Conservation (phyloP, 1,140 invertebrate genomes). For the Drosophila asahinai region DNA sequence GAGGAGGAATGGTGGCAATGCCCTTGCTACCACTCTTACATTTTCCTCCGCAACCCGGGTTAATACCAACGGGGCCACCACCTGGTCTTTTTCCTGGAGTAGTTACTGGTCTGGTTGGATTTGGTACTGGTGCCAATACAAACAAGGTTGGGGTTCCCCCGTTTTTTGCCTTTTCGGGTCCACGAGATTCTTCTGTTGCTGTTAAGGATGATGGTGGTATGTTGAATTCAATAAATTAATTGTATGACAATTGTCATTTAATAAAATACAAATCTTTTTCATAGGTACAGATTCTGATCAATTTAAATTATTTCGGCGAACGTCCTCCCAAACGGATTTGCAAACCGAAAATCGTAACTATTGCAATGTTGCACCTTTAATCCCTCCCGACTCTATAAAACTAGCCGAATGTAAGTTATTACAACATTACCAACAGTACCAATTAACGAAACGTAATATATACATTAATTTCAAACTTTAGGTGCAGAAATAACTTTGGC, state of each 20-base stretch:
- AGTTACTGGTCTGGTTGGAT: conserved; percentile 42
- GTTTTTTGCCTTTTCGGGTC: conserved; percentile 44
- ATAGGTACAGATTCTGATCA: conserved; percentile 28
- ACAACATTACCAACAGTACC: background rate
- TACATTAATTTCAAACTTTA: background rate
- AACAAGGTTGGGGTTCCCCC: conserved; percentile 35
- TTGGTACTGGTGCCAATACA: conserved; percentile 14
- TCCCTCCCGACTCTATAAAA: conserved; percentile 72
- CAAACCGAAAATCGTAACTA: conserved; percentile 54
- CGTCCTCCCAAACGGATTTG: conserved; percentile 11
- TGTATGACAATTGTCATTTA: background rate
- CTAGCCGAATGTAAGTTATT: conserved; percentile 25
- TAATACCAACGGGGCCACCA: conserved; percentile 87
- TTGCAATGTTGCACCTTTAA: conserved; percentile 81
- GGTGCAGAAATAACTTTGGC: background rate
- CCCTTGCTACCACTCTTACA: conserved; percentile 62
- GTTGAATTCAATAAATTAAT: conserved; percentile 2
- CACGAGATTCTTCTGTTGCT: conserved; percentile 1
- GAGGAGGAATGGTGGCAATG: conserved; percentile 29
- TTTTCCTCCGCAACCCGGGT: conserved; percentile 88
- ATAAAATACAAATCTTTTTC: background rate
- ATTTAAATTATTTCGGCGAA: background rate
- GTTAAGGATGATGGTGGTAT: conserved; percentile 19
- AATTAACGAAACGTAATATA: background rate
- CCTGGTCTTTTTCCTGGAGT: conserved; percentile 85